Percentiles rank a stretch among this genome's conserved stretches.
phyloP scores from a whole-genome alignment of 2,888 invertebrate genomes.

The Salpingus planirostris region DNA sequence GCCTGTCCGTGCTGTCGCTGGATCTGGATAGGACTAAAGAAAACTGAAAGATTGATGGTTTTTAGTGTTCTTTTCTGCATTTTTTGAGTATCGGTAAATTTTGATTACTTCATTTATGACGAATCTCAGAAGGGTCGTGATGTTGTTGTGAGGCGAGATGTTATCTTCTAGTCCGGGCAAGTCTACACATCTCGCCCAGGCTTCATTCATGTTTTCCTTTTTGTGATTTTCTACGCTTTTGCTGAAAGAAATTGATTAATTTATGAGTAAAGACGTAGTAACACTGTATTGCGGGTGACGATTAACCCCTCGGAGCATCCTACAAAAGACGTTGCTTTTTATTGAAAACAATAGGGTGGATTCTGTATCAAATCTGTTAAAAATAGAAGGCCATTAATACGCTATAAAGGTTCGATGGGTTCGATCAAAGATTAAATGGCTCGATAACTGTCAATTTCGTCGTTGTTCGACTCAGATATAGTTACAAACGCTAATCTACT shows the following conservation, averaged over 20 bases:
- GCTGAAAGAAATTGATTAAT: too few species aligned
- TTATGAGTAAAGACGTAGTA: too few species aligned
- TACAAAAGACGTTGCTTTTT: slow-evolving; percentile 6
- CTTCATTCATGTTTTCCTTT: slow-evolving; percentile 46
- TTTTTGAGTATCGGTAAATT: slow-evolving; percentile 21
- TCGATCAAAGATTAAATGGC: too few species aligned
- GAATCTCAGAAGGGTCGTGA: slow-evolving; percentile 60
- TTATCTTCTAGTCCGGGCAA: slow-evolving; percentile 77
- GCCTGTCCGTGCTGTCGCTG: slow-evolving; percentile 56
- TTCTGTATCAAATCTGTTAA: too few species aligned
- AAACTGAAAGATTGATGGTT: slow-evolving; percentile 1
- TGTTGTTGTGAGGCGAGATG: slow-evolving; percentile 67
- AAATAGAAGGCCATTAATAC: too few species aligned
- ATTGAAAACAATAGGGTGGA: slow-evolving; percentile 3
- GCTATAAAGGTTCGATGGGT: too few species aligned
- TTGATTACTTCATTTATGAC: slow-evolving; percentile 65
- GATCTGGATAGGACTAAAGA: slow-evolving; percentile 51
- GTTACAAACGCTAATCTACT: too few species aligned
- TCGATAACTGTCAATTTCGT: too few species aligned
- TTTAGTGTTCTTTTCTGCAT: background rate
- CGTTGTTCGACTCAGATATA: too few species aligned
- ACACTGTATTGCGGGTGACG: too few species aligned
- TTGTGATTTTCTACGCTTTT: slow-evolving; percentile 11
- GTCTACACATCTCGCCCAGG: slow-evolving; percentile 67
- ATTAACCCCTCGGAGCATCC: too few species aligned